Base-by-base conservation (phyloP, 1,140 invertebrate genomes). In the Lordiphosa collinella region DNA sequence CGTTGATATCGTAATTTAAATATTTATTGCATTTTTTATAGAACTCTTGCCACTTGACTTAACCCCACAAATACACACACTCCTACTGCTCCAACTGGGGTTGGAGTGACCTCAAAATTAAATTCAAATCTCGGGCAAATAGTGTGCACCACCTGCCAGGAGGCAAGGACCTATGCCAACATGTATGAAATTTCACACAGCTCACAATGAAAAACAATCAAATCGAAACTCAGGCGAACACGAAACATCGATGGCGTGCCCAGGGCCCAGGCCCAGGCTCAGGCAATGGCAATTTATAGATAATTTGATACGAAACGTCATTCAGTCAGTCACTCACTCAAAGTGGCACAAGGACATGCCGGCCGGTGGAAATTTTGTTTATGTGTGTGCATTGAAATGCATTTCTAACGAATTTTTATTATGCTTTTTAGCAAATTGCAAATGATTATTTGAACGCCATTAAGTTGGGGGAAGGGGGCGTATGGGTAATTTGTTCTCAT, bases 21-120 rank as follows among this genome's bases (percentile, higher is more conserved):
- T 80, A 80, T 80, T 82, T 80, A 80, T 80, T 80, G 76, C 76
- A 80, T 82, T 82, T 82, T 80, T 80, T 75, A 35, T 44, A 80
- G 64, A 58, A 47, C 25, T 49, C 61, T 59, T 49, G 50, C 61
- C 76, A 82, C 76, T 82, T 70, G 70, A 67, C 55, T 48, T 63
- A 67, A 52, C 34, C 62, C 41, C 38, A 49, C 14, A 36, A 4
- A 16, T 18, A 44, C 41, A 63, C 40, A 32, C 32, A 18, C 10
- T 35, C 25, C 25, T 29, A 34, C 43, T 53, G 56, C 18, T 40
- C 25, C n/a, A 22, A 36, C 65, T 48, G 56, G 64, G 46, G 49
- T 65, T 69, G 72, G 55, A 57, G 37, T 82, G 76, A 82, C 76
- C 76, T 69, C 54, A 84, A 82, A 86, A 86, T 86, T 86, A 80